Evolutionary conservation across 2,888 invertebrate species (phyloP), one percentile per base, ranked within the genome.

Genomic region (Phortica okadai): DNA sequence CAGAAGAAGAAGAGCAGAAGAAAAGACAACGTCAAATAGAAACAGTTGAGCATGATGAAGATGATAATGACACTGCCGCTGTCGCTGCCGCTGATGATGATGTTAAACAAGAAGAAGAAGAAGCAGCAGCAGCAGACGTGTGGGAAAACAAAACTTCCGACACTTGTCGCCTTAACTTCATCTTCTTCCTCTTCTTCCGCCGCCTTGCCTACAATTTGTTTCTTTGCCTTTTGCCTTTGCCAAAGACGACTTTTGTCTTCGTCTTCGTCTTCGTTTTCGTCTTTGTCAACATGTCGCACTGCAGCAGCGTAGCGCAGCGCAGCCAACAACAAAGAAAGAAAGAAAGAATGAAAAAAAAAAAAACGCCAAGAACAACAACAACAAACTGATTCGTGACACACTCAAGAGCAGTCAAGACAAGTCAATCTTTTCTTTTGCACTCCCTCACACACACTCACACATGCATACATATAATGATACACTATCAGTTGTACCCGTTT

Each of bases 341-440:
- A 11, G 50, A 11, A 14, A 6, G 50, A 33, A 33, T 5, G 33
- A 33, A 21, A 21, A 21, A 21, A 21, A 21, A 21, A 21, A 3
- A 1, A 33, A 3, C 1, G 4, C 33, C 1, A 33, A 33, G 3
- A 33, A 33, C 33, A 33, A 33, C 33, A 33, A 33, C 33, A 33
- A 33, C 33, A 50, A 50, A 50, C 8, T 50, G 10, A 50, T 14
- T 50, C 50, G 50, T 50, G 14, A 50, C 10, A 50, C 14, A 50
- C 50, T 50, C 50, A 50, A 50, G 50, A 50, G 50, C 50, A 50
- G 50, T 14, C 50, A 11, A 14, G 14, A 14, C 50, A 50, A 62
- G 62, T 62, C 83, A 88, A 85, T 88, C 86, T 86, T 85, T 54
- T 83, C 73, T 73, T 73, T 78, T 84, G 79, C 86, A 85, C 83